Base-by-base conservation (phyloP, 2,888 invertebrate genomes). In the Andrena hattorfiana region DNA sequence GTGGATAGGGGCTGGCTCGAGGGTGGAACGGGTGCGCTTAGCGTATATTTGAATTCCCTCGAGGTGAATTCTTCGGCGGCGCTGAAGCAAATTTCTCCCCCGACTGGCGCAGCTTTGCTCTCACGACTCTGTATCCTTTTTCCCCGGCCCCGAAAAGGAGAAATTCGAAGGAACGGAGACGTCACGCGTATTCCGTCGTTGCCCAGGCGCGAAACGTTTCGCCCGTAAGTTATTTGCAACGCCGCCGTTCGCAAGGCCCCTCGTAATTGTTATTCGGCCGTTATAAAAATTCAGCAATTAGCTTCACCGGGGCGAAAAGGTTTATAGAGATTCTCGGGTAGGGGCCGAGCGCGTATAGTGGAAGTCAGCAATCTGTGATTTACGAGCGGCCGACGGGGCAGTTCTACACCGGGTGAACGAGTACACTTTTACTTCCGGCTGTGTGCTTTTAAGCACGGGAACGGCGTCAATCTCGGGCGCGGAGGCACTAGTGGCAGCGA, bases 41-140 rank as follows among this genome's bases (percentile, higher is more conserved):
- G 84, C 85, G 86, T 90, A 89, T 91, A 89, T 89, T 89, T 86
- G 88, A 89, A 89, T 89, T 90, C 87, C 90, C 88, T 66, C 74
- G 79, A 83, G 86, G 86, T 83, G 85, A 86, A 88, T 90, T 89
- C 87, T 89, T 84, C 69, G 77, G 28, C 77, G 84, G 81, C 84
- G 85, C 79, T 84, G 85, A 85, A 84, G 84, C 85, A 84, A 86
- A 89, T 90, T 88, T 86, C 85, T 72, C 49, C 70, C 28, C 64
- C 54, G 51, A 28, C 62, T 75, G 71, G 32, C 62, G 54, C 20
- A 5, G 66, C 60, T 73, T 67, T 49, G 28, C 32, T 51, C 79
- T n/a, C 42, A n/a, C 60, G 23, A 42, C n/a, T 32, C 35, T 78
- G 54, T 75, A 69, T 56, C 59, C 30, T 62, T 35, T 30, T 66